These are phyloP conservation scores for Drosophila barbarae DNA, from an alignment of 2,888 invertebrate species.

Conservation along the genomic window DNA sequence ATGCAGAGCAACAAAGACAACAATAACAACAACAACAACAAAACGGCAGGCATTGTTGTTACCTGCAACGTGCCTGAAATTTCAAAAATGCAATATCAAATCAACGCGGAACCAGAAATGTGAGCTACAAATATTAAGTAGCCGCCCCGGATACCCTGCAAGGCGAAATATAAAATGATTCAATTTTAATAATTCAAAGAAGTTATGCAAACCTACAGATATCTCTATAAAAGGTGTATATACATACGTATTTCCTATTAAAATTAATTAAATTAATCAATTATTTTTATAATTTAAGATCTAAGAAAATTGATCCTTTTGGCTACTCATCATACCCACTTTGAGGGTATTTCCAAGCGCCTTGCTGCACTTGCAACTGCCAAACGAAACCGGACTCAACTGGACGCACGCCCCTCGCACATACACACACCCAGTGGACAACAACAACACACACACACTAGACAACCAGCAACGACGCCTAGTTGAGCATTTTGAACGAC, in stretches of 20 bases:
- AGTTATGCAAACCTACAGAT: too few relatives aligned
- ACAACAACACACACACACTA: conserved; percentile 19
- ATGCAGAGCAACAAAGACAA: conserved; percentile 41
- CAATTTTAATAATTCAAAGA: too few relatives aligned
- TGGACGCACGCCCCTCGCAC: conserved; percentile 25
- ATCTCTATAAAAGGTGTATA: too few relatives aligned
- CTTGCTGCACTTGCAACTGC: conserved; percentile 43
- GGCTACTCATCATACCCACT: background rate
- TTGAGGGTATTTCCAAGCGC: conserved; percentile 21
- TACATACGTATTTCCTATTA: too few relatives aligned
- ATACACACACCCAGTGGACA: conserved; percentile 21
- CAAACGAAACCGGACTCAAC: conserved; percentile 40
- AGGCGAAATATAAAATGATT: background rate
- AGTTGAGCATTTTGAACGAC: conserved; percentile 69
- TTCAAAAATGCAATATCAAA: conserved; percentile 64
- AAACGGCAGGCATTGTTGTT: conserved; percentile 37
- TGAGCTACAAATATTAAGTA: too few relatives aligned
- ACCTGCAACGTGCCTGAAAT: conserved; percentile 72
- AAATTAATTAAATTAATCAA: background rate
- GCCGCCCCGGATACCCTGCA: conserved; percentile 1
- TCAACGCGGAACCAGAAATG: conserved; percentile 62
- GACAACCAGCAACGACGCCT: conserved; percentile 35
- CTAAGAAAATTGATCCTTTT: background rate
- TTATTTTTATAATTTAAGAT: background rate
- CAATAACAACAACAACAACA: conserved; percentile 13